phyloP scores from a whole-genome alignment of 2,888 invertebrate species.

The Alentia gelatinosa region DNA sequence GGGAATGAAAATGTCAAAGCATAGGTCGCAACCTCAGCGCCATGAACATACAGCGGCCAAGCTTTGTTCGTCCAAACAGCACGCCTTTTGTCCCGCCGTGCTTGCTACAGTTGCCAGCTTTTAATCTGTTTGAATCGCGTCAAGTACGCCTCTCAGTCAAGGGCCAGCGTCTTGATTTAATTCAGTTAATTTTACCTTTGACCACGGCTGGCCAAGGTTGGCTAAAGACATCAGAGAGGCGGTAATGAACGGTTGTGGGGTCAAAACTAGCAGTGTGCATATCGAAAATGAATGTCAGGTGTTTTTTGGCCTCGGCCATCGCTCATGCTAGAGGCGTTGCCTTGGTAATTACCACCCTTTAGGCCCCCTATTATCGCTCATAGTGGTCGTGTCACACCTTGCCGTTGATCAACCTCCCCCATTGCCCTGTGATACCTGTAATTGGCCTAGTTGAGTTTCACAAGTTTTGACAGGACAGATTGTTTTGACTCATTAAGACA shows the following conservation, averaged over 20 bases:
- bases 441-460: not conserved
- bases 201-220: not conserved
- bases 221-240: not conserved
- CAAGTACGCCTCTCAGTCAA: no score
- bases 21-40: not conserved
- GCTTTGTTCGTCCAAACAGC: not conserved
- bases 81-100: not conserved
- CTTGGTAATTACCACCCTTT: not conserved
- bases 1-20: not conserved
- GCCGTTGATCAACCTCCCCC: not conserved
- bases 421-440: not conserved
- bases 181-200: not conserved
- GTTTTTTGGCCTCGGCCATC: not conserved
- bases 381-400: slow-evolving; percentile 22
- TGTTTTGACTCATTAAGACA: slow-evolving; percentile 24
- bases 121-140: not conserved
- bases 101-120: not conserved
- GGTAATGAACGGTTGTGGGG: not conserved
- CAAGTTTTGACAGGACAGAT: not conserved
- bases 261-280: not conserved
- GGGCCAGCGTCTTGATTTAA: not conserved
- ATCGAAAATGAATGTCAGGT: not conserved
- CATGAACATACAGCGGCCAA: no score
- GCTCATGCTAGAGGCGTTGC: not conserved
- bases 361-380: not conserved